phyloP scores from a whole-genome alignment of 2,797 vertebrate genomes.

The Hoplostethus mediterraneus region DNA sequence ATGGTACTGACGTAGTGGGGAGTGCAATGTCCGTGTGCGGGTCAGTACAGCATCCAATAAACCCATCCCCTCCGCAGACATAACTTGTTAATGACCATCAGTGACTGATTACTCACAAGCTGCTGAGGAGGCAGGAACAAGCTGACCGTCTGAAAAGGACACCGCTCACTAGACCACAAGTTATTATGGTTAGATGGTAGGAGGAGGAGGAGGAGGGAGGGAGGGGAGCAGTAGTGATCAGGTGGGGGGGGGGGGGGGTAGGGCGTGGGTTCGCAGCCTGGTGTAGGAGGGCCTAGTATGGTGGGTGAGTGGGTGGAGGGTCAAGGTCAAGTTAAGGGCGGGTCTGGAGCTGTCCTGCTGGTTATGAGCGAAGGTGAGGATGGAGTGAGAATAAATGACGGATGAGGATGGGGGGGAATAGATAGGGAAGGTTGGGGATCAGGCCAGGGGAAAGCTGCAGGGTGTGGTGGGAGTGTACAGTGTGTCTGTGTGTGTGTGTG shows the following conservation, averaged over 20 bases:
- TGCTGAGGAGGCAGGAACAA: slow-evolving; percentile 44
- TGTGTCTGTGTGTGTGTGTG: slow-evolving; percentile 13
- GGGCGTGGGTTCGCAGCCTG: background rate
- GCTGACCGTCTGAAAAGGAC: slow-evolving; percentile 24
- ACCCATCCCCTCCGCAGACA: background rate
- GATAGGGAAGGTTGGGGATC: slow-evolving; percentile 26
- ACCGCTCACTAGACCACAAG: slow-evolving; percentile 26
- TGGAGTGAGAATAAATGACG: slow-evolving; percentile 32
- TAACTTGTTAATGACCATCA: slow-evolving; percentile 7
- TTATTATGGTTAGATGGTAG: background rate
- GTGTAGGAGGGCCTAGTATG: background rate
- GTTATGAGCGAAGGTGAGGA: slow-evolving; percentile 35
- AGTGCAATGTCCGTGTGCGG: background rate
- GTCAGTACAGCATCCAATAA: background rate
- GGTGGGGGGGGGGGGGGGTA: background rate
- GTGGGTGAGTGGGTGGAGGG: background rate
- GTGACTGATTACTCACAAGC: slow-evolving; percentile 12
- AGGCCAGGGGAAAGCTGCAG: slow-evolving; percentile 30
- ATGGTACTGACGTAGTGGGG: no score
- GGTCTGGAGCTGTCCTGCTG: slow-evolving; percentile 33
- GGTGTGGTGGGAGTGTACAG: slow-evolving; percentile 56
- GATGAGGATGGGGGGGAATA: slow-evolving; percentile 30
- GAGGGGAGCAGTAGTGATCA: slow-evolving; percentile 28
- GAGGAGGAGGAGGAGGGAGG: slow-evolving; percentile 13
- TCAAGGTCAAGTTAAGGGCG: slow-evolving; percentile 36